Base-by-base conservation (phyloP, 1,140 invertebrate species). In the Sitobion miscanthi region DNA sequence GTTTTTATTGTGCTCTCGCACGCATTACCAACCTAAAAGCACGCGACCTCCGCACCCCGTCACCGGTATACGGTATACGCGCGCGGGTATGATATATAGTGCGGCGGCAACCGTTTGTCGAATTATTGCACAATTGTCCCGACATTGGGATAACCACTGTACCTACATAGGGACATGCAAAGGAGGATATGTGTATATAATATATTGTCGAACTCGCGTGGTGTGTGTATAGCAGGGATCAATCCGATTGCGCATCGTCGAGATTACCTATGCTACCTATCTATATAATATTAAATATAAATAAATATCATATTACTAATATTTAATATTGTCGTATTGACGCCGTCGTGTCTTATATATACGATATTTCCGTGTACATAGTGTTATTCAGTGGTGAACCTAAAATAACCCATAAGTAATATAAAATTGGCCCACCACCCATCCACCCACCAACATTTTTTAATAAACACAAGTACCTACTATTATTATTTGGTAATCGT, bases 11-110 rank as follows among this genome's bases (percentile, higher is more conserved):
- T 89, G 25, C n/a, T 47, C n/a, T n/a, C 9, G 52, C 88, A 38
- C 52, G 88, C 52, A 42, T 89, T 89, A 38, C 88, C 88, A 89
- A 89, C 88, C 52, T 89, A 89, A 89, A 89, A 89, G 88, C 49
- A 54, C 88, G 88, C 88, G 88, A 89, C 52, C 52, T 57, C 88
- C 87, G 21, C 35, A 23, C 42, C 85, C 86, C 30, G 11, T 25
- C 52, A 21, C 21, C 9, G 38, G 42, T 45, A 85, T 42, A 23
- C 3, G 38, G 21, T 45, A 11, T 54, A 87, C 20, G 6, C 25
- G 21, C 0, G 23, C 52, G 20, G 52, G 52, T 23, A 54, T 54
- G 21, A 54, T 54, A 54, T 83, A 38, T 23, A 35, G 14, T 23
- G 25, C 42, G 42, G 4, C 38, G 11, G n/a, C 47, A 49, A 87